phyloP scores from a whole-genome alignment of 2,797 vertebrate genomes.

The Pantherophis vulpinus region DNA sequence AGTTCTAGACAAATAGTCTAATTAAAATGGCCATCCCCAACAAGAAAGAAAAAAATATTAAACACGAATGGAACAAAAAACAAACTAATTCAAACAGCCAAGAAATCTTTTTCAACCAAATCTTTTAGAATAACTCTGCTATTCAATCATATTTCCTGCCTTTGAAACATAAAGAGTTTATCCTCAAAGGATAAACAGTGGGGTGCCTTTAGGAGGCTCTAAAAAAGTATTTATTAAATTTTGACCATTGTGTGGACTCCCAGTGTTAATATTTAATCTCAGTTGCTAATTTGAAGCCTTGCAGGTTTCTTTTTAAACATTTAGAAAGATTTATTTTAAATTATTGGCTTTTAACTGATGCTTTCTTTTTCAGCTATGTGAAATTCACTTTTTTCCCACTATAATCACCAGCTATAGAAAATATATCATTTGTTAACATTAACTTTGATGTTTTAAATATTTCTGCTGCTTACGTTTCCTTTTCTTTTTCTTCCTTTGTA shows the following conservation, averaged over 20 bases:
- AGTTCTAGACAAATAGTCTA: slow-evolving; percentile 3
- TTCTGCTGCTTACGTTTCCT: neutral
- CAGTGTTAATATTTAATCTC: neutral
- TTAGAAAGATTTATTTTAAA: neutral
- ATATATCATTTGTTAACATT: neutral
- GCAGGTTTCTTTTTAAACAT: neutral
- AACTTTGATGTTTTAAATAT: neutral
- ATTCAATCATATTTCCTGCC: slow-evolving; percentile 54
- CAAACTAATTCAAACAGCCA: slow-evolving; percentile 1
- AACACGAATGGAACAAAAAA: slow-evolving; percentile 34
- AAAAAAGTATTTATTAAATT: slow-evolving; percentile 30
- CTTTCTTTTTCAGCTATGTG: neutral
- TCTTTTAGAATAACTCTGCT: slow-evolving; percentile 1
- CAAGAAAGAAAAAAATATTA: slow-evolving; percentile 2
- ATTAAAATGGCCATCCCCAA: neutral
- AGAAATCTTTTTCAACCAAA: neutral
- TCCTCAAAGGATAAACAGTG: slow-evolving; percentile 50
- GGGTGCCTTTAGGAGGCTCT: slow-evolving; percentile 37
- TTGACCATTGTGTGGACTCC: neutral
- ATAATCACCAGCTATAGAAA: neutral
- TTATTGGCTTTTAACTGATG: neutral
- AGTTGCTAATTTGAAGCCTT: neutral
- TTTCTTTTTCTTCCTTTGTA: neutral
- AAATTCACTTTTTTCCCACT: neutral
- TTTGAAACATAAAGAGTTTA: slow-evolving; percentile 30